Evolutionary conservation across 35 echinoderm and acorn worm species (phyloP), one percentile per base, ranked within the genome.

Genomic region (Lytechinus variegatus): DNA sequence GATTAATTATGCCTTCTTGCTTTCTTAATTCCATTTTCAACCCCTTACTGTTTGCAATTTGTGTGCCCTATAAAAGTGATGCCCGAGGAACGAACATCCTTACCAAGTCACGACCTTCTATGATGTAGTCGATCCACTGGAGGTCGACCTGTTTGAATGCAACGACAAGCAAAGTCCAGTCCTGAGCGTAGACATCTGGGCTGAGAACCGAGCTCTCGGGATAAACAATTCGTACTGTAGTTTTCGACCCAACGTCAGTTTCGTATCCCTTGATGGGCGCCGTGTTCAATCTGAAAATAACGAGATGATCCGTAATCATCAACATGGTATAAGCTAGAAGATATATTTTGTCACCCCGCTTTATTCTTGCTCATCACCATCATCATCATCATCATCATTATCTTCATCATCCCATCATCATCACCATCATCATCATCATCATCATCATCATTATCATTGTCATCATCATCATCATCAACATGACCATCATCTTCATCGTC

Each of bases 211-310:
- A 87, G 54, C 98, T 97, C 60, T 99, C 98, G 27, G 98, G 98
- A 86, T 99, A 99, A 14, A 93, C 87, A 52, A 98, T 72, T 27
- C 98, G 95, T 24, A 99, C 93, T 9, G 98, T 98, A 14, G 98
- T 99, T 89, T 96, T 99, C 1, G 61, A 54, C 19, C 98, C 98
- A 8, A 99, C 97, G 93, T 99, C 98, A 27, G 92, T 94, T 86
- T 98, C 96, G 95, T 91, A 99, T 92, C 96, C 95, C 56, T 86
- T 96, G 16, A 95, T 93, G 9, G 98, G 98, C 10, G 97, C 98
- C 52, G 94, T 92, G 92, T 99, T 99, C 95, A 99, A 94, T 96
- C 98, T 99, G 28, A 52, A 90, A 51, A 54, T 3, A 54, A 90
- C 28, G 88, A 8, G 4, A 21, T 3, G 16, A 16, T 10, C 8